phyloP scores from a whole-genome alignment of 2,888 invertebrate species.

The Brenthis hecate region DNA sequence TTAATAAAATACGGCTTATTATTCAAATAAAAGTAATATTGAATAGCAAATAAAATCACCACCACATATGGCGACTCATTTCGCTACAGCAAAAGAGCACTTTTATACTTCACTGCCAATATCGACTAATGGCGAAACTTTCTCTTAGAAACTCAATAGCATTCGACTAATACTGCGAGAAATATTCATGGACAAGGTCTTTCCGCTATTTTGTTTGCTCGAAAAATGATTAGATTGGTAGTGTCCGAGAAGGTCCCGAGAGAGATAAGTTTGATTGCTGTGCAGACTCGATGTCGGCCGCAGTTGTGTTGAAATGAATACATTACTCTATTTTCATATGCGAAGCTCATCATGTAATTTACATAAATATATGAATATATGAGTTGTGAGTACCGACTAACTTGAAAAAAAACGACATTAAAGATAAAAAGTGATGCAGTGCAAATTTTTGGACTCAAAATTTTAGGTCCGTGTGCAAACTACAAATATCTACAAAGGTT shows the following conservation, averaged over 20 bases:
- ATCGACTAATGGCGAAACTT: conserved; percentile 62
- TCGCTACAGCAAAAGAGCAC: conserved; percentile 31
- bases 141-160: conserved; percentile 66
- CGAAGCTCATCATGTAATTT: conserved; percentile 29
- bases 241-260: conserved; percentile 58
- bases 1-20: conserved; percentile 12
- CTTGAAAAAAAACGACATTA: conserved; percentile 4
- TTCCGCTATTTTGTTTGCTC: conserved; percentile 63
- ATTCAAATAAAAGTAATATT: conserved; percentile 30
- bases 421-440: background rate
- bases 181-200: conserved; percentile 74
- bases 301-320: conserved; percentile 75
- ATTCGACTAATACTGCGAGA: conserved; percentile 69
- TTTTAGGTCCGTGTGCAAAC: background rate
- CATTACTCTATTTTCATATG: conserved; percentile 50
- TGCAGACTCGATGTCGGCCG: conserved; percentile 62
- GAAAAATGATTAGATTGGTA: conserved; percentile 78
- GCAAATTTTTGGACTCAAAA: no score
- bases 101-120: conserved; percentile 52
- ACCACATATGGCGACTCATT: conserved; percentile 27
- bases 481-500: background rate
- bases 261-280: conserved; percentile 79
- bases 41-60: conserved; percentile 24
- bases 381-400: background rate
- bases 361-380: conserved; percentile 23